These are phyloP conservation scores for Aphis craccivora DNA, from an alignment of 1,140 invertebrate species.

Conservation along the genomic window DNA sequence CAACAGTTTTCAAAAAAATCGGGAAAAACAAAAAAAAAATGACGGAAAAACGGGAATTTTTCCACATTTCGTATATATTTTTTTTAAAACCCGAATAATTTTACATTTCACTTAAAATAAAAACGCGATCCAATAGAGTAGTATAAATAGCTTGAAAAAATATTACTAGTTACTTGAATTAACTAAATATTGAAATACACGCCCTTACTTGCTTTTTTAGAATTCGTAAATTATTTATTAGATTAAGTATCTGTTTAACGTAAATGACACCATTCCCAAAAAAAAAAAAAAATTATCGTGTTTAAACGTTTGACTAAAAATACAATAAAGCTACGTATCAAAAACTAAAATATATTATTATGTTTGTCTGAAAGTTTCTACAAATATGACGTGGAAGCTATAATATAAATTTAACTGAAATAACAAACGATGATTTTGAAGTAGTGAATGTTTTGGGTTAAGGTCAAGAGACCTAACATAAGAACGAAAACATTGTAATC, in stretches of 20 bases:
- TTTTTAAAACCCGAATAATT: not conserved
- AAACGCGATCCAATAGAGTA: not conserved
- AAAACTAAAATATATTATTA: not conserved
- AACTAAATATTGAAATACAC: not conserved
- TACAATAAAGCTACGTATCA: not conserved
- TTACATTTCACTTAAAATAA: not conserved
- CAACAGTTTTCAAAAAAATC: no score
- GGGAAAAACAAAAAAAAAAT: no score
- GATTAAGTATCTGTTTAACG: not conserved
- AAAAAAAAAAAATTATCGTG: not conserved
- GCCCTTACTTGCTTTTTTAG: not conserved
- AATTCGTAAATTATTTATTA: not conserved
- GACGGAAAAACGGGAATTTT: no score
- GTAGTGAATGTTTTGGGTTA: constrained; percentile 17
- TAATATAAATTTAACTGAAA: not conserved
- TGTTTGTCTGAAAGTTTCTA: not conserved
- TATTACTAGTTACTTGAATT: not conserved
- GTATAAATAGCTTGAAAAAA: not conserved
- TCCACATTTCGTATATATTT: not conserved
- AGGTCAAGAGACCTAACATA: not conserved
- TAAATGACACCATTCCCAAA: not conserved
- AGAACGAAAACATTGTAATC: not conserved
- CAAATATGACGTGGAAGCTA: no score
- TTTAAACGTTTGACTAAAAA: not conserved
- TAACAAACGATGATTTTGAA: not conserved